Evolutionary conservation across 2,888 invertebrate species (phyloP).

Genomic region (Norana najaformis): DNA sequence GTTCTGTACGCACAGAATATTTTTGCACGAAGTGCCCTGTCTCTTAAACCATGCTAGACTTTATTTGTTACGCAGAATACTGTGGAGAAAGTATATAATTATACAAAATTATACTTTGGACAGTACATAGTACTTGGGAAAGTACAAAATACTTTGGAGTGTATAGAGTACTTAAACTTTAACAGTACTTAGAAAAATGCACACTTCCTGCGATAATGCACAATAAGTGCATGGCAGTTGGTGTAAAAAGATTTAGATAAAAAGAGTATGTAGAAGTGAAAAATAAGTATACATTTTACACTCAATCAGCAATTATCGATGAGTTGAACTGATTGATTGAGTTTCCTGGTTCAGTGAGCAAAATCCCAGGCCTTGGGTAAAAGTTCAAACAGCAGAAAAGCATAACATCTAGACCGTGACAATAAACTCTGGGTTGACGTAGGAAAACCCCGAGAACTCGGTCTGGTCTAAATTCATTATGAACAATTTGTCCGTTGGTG

Average conservation of each 20-base stretch:
- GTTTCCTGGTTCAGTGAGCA: background rate
- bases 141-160: background rate
- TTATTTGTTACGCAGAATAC: background rate
- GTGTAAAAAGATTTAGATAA: background rate
- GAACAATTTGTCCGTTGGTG: slow-evolving; percentile 98
- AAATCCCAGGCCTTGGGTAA: background rate
- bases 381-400: background rate
- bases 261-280: background rate
- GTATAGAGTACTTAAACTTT: background rate
- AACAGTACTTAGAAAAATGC: too few relatives aligned
- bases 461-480: slow-evolving; percentile 99
- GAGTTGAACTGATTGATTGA: background rate
- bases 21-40: background rate
- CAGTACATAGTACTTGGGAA: background rate
- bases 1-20: background rate
- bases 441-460: slow-evolving; percentile 98
- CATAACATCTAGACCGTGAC: slow-evolving; percentile 72
- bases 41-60: background rate
- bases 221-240: background rate
- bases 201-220: background rate
- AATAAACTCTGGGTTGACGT: slow-evolving; percentile 95
- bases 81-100: background rate
- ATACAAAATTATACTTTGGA: too few relatives aligned
- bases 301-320: background rate
- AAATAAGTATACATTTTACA: background rate